A percentile compares a stretch with the other conserved stretches of the same genome.
These are phyloP conservation scores for Thumatha senex DNA, from an alignment of 2,888 invertebrate genomes.

Conservation along the genomic window DNA sequence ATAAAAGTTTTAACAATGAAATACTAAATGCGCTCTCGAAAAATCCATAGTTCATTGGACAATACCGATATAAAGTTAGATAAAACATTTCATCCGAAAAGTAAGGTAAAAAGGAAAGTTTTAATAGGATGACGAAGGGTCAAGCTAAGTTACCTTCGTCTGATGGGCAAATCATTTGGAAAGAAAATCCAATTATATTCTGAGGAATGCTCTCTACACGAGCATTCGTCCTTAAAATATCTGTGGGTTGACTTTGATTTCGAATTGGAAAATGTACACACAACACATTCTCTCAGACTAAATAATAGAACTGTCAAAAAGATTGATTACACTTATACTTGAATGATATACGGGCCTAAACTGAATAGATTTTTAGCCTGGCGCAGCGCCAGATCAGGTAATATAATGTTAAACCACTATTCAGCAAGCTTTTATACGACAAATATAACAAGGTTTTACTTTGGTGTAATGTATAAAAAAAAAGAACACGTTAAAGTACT, in stretches of 20 bases:
- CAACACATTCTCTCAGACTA: not conserved
- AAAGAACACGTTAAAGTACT: no score
- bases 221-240: not conserved
- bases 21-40: no score
- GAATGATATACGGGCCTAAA: no score
- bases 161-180: conserved; percentile 20
- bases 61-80: conserved; percentile 3
- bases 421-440: no score
- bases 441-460: no score
- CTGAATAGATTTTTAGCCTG: not conserved
- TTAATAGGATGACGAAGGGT: conserved; percentile 24
- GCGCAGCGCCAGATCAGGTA: no score
- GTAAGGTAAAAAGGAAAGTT: conserved; percentile 18
- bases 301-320: not conserved
- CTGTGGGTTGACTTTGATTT: not conserved
- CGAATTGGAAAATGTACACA: not conserved
- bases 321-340: no score
- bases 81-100: conserved; percentile 16
- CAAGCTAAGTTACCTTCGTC: conserved; percentile 4
- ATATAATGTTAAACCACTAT: no score
- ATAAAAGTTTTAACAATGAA: no score
- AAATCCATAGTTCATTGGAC: not conserved
- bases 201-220: not conserved
- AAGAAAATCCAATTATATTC: conserved; percentile 27
- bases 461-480: no score